Conservation (phyloP, 30 jellyfish, hydroid and myxozoan species). For the Sanderia malayensis region DNA sequence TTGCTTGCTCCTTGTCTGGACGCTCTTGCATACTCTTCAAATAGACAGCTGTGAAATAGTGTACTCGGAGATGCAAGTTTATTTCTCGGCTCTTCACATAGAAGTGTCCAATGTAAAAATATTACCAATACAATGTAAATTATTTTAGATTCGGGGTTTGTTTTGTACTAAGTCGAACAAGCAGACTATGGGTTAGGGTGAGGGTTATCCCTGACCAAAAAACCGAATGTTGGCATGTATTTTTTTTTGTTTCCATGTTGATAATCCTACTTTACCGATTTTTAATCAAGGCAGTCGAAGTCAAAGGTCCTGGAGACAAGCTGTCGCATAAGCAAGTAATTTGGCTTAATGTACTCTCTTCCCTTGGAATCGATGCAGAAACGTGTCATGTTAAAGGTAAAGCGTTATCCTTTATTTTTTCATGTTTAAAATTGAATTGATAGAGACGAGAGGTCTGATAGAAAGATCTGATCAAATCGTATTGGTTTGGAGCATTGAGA, state of each 20-base stretch:
- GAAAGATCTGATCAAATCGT: no score
- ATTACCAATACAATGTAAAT: no score
- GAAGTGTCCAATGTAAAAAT: no score
- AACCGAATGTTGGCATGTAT: not conserved
- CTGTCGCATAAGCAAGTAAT: constrained; percentile 86
- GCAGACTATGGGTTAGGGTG: no score
- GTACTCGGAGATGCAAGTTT: not conserved
- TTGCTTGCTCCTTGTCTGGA: not conserved
- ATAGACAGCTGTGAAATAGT: not conserved
- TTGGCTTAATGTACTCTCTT: constrained; percentile 80
- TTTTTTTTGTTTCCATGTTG: not conserved
- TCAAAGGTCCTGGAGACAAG: constrained; percentile 98
- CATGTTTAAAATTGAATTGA: not conserved
- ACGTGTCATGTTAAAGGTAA: constrained; percentile 93
- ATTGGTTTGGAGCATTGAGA: not conserved
- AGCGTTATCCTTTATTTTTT: not conserved
- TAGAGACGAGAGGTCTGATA: no score
- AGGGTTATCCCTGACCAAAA: no score
- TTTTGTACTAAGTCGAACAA: no score
- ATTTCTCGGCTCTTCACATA: no score
- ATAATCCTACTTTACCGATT: no score
- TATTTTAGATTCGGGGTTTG: no score
- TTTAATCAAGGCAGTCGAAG: constrained; percentile 88
- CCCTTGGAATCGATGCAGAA: constrained; percentile 87
- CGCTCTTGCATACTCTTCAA: not conserved